A percentile compares a stretch with the other conserved stretches of the same genome.
Evolutionary conservation across 2,888 invertebrate genomes (phyloP).

Genomic region (Tetranychus piercei): DNA sequence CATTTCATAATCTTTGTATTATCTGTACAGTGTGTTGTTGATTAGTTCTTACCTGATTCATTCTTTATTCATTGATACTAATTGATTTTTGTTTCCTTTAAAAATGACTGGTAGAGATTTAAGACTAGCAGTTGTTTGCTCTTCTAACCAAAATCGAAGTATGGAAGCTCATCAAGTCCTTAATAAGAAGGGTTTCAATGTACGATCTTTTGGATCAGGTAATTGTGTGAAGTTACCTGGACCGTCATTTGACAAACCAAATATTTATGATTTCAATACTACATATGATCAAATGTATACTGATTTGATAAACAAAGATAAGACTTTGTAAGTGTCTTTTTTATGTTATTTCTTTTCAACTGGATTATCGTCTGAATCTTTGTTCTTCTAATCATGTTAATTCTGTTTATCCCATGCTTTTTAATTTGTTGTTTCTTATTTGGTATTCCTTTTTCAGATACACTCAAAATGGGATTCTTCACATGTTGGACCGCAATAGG

Average conservation of each 20-base stretch:
- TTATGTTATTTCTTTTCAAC: not conserved
- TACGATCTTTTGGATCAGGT: constrained; percentile 80
- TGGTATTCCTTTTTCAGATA: constrained; percentile 41
- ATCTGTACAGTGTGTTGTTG: too few relatives aligned
- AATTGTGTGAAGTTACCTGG: constrained; percentile 81
- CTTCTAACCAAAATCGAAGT: constrained; percentile 97
- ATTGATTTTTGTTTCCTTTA: not conserved
- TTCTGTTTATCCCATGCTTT: constrained; percentile 16
- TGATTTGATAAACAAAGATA: constrained; percentile 73
- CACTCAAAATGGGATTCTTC: constrained; percentile 90
- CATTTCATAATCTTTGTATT: not conserved
- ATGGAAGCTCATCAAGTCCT: constrained; percentile 98
- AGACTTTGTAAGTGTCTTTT: constrained; percentile 51
- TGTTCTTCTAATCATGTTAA: not conserved
- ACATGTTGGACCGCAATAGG: constrained; percentile 92
- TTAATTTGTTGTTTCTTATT: constrained; percentile 1
- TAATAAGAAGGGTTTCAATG: constrained; percentile 84
- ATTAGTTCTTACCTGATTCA: not conserved
- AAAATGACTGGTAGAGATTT: constrained; percentile 23
- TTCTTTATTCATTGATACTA: not conserved
- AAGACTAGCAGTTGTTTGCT: constrained; percentile 85
- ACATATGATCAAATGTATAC: constrained; percentile 90
- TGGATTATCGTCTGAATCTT: not conserved
- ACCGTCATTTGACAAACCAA: constrained; percentile 69
- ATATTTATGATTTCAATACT: constrained; percentile 87